phyloP scores from a whole-genome alignment of 2,797 vertebrate genomes.

The Scyliorhinus canicula region DNA sequence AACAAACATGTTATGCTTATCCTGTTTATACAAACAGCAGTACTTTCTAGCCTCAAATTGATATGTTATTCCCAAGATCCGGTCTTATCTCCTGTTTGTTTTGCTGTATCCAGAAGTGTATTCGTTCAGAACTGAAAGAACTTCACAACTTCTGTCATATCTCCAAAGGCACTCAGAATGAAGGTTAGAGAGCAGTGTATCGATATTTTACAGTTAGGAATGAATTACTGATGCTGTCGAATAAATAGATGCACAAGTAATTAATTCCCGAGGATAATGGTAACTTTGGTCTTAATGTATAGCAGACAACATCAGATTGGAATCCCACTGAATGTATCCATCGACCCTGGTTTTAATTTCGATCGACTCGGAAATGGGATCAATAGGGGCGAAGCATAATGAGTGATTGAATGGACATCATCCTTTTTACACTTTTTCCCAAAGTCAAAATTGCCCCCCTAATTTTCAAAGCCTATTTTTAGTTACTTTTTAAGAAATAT shows the following conservation, averaged over 20 bases:
- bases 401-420: background rate
- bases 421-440: background rate
- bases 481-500: background rate
- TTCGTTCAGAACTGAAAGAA: background rate
- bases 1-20: background rate
- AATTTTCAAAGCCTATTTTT: background rate
- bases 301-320: background rate
- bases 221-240: background rate
- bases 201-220: background rate
- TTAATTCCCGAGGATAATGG: background rate
- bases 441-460: background rate
- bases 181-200: background rate
- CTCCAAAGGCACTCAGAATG: background rate
- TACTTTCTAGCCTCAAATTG: background rate
- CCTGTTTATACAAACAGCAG: background rate
- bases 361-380: background rate
- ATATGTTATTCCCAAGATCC: background rate
- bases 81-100: background rate
- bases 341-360: background rate
- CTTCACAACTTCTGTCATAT: background rate
- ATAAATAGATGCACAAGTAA: background rate
- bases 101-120: background rate
- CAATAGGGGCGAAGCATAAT: background rate
- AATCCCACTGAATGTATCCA: background rate
- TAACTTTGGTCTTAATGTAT: background rate